Base-by-base conservation (phyloP, 2,888 invertebrate species). In the Agrilus mali region DNA sequence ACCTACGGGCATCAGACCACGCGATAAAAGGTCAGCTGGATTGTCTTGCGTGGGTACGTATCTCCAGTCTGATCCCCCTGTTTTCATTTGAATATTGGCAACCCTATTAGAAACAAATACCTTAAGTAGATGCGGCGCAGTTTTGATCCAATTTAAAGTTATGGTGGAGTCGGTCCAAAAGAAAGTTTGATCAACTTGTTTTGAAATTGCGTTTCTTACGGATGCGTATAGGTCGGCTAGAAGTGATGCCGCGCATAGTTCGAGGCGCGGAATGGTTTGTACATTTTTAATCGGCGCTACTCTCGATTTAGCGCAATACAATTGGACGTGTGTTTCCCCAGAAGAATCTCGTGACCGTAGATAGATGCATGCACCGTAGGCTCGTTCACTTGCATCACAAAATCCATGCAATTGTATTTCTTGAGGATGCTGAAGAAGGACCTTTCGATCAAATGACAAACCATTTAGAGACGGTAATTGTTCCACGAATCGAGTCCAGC, bases 121-220 rank as follows among this genome's bases (percentile, higher is more conserved):
- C 40, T 50, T 47, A 51, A 51, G 52, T 7, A 42, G 27, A 15
- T 34, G 17, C 32, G 53, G 48, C 8, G 46, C 36, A 17, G 47
- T 33, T 8, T 16, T 20, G 7, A 57, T 43, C 57, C 58, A 60
- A 31, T 48, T 47, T 2, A 60, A 42, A 2, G 52, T 53, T 5
- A 60, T 53, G 20, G 52, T 53, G 0, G 56, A 58, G 43, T 60
- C 59, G 5, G 54, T 51, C 53, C 51, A 56, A 6, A 40, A 46
- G n/a, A 17, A 44, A 2, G 46, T 36, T 32, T 43, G n/a, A 3
- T 42, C 31, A n/a, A n/a, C n/a, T n/a, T 13, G 43, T 16, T 22
- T 6, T 22, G 4, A 7, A 4, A 17, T 22, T 2, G 27, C 14
- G 0, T 47, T 17, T 6, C 39, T 33, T 3, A 50, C 15, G n/a